These are phyloP conservation scores for Atopsyche davidsoni DNA, from an alignment of 1,140 invertebrate species.

Conservation along the genomic window DNA sequence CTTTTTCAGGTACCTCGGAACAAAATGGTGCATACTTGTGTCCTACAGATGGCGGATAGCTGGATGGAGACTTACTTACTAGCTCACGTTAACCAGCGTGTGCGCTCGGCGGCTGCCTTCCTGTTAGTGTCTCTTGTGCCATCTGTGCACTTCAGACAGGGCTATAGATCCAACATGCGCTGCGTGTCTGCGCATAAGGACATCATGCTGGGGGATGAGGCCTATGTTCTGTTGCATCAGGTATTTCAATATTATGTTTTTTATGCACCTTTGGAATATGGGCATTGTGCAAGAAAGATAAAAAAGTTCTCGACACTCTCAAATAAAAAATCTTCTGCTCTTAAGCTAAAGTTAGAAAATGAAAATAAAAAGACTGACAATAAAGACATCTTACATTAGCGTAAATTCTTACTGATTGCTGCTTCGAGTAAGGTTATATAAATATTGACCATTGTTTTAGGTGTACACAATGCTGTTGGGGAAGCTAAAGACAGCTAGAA, in stretches of 20 bases:
- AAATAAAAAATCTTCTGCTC: no score
- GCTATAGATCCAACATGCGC: constrained; percentile 60
- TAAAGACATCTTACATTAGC: no score
- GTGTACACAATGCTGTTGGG: constrained; percentile 74
- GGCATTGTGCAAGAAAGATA: no score
- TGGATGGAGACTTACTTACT: constrained; percentile 89
- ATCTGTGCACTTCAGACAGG: constrained; percentile 79
- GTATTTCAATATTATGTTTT: no score
- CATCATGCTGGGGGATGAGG: constrained; percentile 55
- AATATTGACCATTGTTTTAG: constrained; percentile 31
- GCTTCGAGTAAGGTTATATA: no score
- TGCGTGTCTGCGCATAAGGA: constrained; percentile 36
- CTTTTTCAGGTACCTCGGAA: constrained; percentile 64
- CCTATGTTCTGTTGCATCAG: constrained; percentile 74
- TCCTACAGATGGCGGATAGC: constrained; percentile 75
- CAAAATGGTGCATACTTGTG: constrained; percentile 83
- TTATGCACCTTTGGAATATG: no score
- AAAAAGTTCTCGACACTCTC: no score
- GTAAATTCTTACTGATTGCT: no score
- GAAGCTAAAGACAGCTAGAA: constrained; percentile 71
- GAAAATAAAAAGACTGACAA: no score
- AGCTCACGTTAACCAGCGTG: constrained; percentile 76
- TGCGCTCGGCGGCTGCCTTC: constrained; percentile 76
- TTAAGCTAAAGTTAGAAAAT: no score
- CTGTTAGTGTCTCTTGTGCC: constrained; percentile 83